Conservation (phyloP, 2,797 vertebrate genomes). For the Parotocinclus haroldoi region DNA sequence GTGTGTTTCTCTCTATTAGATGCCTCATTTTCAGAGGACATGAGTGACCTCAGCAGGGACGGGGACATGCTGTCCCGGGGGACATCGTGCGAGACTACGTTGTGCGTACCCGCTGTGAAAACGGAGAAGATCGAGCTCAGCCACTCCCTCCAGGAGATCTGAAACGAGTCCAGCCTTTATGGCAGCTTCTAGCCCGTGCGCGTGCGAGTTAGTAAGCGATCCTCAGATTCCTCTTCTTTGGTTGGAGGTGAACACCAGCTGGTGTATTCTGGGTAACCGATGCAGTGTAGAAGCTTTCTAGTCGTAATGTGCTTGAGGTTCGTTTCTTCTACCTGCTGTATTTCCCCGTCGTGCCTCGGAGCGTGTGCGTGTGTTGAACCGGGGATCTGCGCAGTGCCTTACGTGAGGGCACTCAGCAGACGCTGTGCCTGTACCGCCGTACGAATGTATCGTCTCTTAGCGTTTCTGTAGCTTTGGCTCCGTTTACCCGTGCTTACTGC, state of each 20-base stretch:
- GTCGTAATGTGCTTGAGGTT: too few relatives aligned
- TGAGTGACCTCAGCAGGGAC: slow-evolving; percentile 76
- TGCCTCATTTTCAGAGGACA: slow-evolving; percentile 78
- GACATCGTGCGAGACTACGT: too few relatives aligned
- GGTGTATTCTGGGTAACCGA: slow-evolving; percentile 1
- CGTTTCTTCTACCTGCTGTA: too few relatives aligned
- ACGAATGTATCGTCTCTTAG: slow-evolving; percentile 70
- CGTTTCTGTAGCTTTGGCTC: too few relatives aligned
- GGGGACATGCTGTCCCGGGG: slow-evolving; percentile 65
- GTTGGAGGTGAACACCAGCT: neutral
- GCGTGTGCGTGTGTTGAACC: slow-evolving; percentile 15
- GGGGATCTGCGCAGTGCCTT: slow-evolving; percentile 73
- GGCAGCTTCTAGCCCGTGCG: neutral
- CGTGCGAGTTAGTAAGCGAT: slow-evolving; percentile 7
- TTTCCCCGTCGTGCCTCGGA: too few relatives aligned
- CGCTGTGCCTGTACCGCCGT: slow-evolving; percentile 74
- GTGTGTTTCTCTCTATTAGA: slow-evolving; percentile 64
- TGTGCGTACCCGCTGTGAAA: slow-evolving; percentile 86
- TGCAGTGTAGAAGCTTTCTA: neutral
- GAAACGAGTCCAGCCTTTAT: slow-evolving; percentile 32
- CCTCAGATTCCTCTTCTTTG: neutral
- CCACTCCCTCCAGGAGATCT: slow-evolving; percentile 89
- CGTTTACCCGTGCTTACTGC: neutral
- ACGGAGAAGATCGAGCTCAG: slow-evolving; percentile 85
- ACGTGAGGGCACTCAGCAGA: slow-evolving; percentile 67